These are phyloP conservation scores for Cheilosia impressa DNA, from an alignment of 2,888 invertebrate genomes.

Conservation along the genomic window DNA sequence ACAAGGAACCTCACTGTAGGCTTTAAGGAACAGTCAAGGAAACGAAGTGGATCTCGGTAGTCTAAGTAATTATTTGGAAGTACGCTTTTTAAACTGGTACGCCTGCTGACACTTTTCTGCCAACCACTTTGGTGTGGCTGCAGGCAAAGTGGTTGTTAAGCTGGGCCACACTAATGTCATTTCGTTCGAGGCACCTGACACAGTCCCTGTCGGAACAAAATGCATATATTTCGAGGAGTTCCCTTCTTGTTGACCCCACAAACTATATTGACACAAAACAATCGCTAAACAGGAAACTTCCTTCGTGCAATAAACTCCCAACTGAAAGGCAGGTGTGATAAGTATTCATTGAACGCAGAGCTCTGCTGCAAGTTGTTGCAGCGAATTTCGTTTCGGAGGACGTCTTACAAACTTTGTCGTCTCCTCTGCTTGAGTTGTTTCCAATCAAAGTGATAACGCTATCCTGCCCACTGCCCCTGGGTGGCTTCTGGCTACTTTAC, in stretches of 20 bases:
- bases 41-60: background rate
- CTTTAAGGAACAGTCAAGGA: background rate
- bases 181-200: background rate
- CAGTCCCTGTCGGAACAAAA: background rate
- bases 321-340: slow-evolving; percentile 62
- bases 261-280: background rate
- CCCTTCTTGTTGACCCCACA: background rate
- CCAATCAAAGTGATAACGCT: slow-evolving; percentile 53
- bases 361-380: slow-evolving; percentile 52
- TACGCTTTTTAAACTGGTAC: background rate
- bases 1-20: background rate
- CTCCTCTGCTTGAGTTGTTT: slow-evolving; percentile 45
- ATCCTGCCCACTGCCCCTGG: background rate
- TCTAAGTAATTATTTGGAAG: background rate
- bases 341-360: slow-evolving; percentile 59
- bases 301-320: background rate
- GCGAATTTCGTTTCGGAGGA: slow-evolving; percentile 32
- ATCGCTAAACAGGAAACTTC: slow-evolving; percentile 9
- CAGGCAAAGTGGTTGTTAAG: too few species aligned
- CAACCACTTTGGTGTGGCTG: too few species aligned
- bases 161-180: too few species aligned
- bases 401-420: slow-evolving; percentile 52
- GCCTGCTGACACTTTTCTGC: too few species aligned
- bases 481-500: too few species aligned
- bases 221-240: background rate